Evolutionary conservation across 2,888 invertebrate genomes (phyloP), one percentile per base, ranked within the genome.

Genomic region (Microchrysa polita): DNA sequence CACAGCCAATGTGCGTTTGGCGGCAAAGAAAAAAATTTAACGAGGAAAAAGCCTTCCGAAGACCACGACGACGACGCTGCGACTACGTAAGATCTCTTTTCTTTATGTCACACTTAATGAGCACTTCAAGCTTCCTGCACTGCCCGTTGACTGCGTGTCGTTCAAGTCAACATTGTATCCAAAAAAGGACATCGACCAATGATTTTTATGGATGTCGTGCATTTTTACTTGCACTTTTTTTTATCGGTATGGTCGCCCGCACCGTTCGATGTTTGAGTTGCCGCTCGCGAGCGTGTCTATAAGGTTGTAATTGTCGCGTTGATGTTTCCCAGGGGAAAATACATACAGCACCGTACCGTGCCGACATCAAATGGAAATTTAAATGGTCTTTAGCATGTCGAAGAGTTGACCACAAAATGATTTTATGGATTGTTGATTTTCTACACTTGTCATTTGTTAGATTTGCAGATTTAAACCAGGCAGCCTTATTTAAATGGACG

Each of bases 221-320:
- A 44, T 27, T 55, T 48, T 65, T 67, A 67, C 67, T 67, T 67
- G 67, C 67, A 67, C 67, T 67, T 67, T 67, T 67, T 67, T 67
- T n/a, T n/a, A n/a, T n/a, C n/a, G n/a, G n/a, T n/a, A n/a, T n/a
- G n/a, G n/a, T 20, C 44, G 20, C 20, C 34, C 65, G 48, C 34
- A 44, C 18, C n/a, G n/a, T 44, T 65, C 20, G 20, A 16, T 16
- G 65, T 65, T 65, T 44, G 42, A 65, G 44, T 65, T 65, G 65
- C 44, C 65, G 48, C 27, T 2, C 27, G 27, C 27, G 27, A 5
- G 27, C 27, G 27, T 34, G 2, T 34, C 4, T 34, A 7, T 34
- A 34, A n/a, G 4, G 27, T 34, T 34, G 27, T 34, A 34, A 34
- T 34, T 34, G 27, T 34, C 27, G 27, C 27, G 27, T 34, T n/a